phyloP scores from a whole-genome alignment of 2,888 invertebrate species.

The Muscina levida region DNA sequence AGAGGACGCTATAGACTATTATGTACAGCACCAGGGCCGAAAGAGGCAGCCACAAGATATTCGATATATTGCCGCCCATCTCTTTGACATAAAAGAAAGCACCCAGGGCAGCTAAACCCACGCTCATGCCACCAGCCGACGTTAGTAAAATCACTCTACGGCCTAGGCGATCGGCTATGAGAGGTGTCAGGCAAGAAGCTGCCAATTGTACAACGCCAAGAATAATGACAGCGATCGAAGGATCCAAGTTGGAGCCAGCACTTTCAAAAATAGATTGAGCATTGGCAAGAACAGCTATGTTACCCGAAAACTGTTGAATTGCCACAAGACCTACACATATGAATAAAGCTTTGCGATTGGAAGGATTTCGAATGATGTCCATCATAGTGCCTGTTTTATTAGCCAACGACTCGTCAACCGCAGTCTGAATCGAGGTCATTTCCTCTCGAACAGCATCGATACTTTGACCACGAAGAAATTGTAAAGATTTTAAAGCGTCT shows the following conservation, averaged over 20 bases:
- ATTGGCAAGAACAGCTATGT: conserved; percentile 90
- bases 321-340: conserved; percentile 87
- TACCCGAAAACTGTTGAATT: conserved; percentile 91
- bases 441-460: conserved; percentile 84
- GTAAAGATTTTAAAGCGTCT: conserved; percentile 84
- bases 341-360: conserved; percentile 88
- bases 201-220: conserved; percentile 86
- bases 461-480: conserved; percentile 84
- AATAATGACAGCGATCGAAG: conserved; percentile 86
- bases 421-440: conserved; percentile 82
- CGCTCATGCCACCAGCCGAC: conserved; percentile 85
- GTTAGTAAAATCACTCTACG: conserved; percentile 86
- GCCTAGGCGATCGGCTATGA: conserved; percentile 89
- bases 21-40: conserved; percentile 86
- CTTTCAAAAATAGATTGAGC: conserved; percentile 86
- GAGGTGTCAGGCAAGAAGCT: conserved; percentile 86
- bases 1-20: conserved; percentile 87
- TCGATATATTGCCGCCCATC: conserved; percentile 69
- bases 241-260: conserved; percentile 83
- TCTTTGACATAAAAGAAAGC: conserved; percentile 84
- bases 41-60: conserved; percentile 86
- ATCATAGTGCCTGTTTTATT: conserved; percentile 78
- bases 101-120: conserved; percentile 83
- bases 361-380: conserved; percentile 84
- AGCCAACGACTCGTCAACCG: conserved; percentile 78